Evolutionary conservation across 2,888 invertebrate species (phyloP), one percentile per base, ranked within the genome.

Genomic region (Lasius fuliginosus): DNA sequence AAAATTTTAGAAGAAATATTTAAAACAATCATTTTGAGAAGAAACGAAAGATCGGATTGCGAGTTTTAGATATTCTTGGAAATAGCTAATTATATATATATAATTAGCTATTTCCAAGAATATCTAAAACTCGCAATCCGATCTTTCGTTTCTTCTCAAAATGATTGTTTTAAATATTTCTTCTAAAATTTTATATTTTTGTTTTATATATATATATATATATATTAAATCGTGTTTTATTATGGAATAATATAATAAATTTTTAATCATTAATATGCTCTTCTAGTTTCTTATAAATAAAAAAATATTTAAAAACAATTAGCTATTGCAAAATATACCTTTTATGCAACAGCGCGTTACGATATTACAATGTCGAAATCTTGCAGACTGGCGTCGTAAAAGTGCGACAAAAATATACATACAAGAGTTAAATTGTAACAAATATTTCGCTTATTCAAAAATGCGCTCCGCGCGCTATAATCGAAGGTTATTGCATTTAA

Each of bases 391-490:
- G 53, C 53, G 8, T 53, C 23, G 6, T 42, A 23, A 9, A 42
- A 67, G 67, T 36, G 11, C n/a, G 53, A n/a, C 53, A 67, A 27
- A 42, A 8, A 42, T 65, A 67, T 27, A 15, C 15, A 46, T 46
- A 67, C 8, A 67, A 46, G 18, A 9, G 8, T 27, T 46, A 67
- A 46, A 46, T 42, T 53, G 53, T 8, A 69, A 53, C 33, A n/a
- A 30, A 27, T 69, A 69, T 23, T 33, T 23, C 67, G 15, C 36
- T 36, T 36, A 36, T 36, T 36, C 5, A 36, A 27, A 15, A 69
- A 76, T 75, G 40, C 56, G 73, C 68, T 77, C 11, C 58, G 46
- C 2, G 8, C 18, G 53, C n/a, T 53, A 40, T 56, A 40, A 67
- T 77, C 4, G 1, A 49, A 65, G 27, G n/a, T 40, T 27, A 46